Base-by-base conservation (phyloP, 2,888 invertebrate species). In the Myopa testacea region DNA sequence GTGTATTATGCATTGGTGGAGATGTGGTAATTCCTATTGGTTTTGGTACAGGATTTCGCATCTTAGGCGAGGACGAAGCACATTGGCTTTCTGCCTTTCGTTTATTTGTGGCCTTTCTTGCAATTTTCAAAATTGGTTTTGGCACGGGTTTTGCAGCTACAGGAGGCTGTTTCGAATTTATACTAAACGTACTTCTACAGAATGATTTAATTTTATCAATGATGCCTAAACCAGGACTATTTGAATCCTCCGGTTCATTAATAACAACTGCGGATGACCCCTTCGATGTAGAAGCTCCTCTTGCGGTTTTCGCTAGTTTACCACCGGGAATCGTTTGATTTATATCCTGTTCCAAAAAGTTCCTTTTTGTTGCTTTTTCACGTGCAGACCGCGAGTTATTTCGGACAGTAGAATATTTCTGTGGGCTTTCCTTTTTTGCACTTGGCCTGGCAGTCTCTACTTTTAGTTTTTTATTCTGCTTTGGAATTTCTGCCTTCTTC, bases 131-230 rank as follows among this genome's bases (percentile, higher is more conserved):
- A 45, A 45, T 10, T 45, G 45, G 45, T 45, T 40, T 40, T 40
- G 40, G 4, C 5, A 40, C 8, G 8, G 40, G 8, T 40, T 45
- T 45, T 45, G 10, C 6, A 19, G 68, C 10, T 14, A 40, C 45
- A 4, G 68, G n/a, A 26, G n/a, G 12, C 26, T 62, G 34, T 52
- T 58, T 63, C 26, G 69, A 76, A 0, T 1, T 45, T 4, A 55
- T 71, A 19, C 40, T 78, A 58, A 82, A 79, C 14, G 82, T 82
- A 8, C 72, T 75, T 74, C 80, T 81, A 52, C 80, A 83, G 12
- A 83, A 78, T 10, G 77, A 78, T 78, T 81, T 82, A 34, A 83
- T 80, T 75, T 80, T 83, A 55, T 70, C 79, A 5, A 82, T 79
- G 58, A 83, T 80, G n/a, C 79, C 70, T 16, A 81, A 45, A 55